Percentiles rank a stretch among this genome's conserved stretches.
phyloP scores from a whole-genome alignment of 2,113 vertebrate species.

The Melospiza melodia region DNA sequence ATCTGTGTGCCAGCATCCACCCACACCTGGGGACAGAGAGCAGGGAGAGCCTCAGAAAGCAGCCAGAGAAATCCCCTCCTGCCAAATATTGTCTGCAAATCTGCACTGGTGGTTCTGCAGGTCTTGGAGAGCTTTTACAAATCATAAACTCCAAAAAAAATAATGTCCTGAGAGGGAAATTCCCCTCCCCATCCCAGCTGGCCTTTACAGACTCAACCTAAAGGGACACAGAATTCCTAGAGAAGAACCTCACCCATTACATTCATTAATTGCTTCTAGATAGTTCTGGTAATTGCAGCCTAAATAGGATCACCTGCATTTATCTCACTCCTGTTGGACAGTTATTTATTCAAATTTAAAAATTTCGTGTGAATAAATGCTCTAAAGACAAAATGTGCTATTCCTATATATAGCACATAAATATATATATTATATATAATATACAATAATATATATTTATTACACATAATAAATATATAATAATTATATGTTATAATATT shows the following conservation, averaged over 20 bases:
- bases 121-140: neutral
- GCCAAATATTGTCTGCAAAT: fast-evolving
- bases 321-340: neutral
- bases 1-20: conserved; percentile 98
- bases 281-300: neutral
- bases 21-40: conserved; percentile 84
- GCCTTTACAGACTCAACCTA: neutral
- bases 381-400: neutral
- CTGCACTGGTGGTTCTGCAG: neutral
- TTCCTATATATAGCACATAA: neutral
- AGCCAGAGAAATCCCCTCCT: neutral
- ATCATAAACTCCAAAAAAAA: neutral
- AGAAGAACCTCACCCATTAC: neutral
- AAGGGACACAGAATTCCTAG: neutral
- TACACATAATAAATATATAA: too few relatives aligned
- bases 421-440: too few relatives aligned
- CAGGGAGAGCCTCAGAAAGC: neutral
- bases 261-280: neutral
- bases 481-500: too few relatives aligned
- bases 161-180: neutral
- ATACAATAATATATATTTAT: too few relatives aligned
- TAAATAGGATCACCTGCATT: neutral
- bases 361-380: neutral
- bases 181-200: neutral
- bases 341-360: neutral